These are phyloP conservation scores for Xerus rutilus DNA, from an alignment of 2,797 vertebrate genomes.

Conservation along the genomic window DNA sequence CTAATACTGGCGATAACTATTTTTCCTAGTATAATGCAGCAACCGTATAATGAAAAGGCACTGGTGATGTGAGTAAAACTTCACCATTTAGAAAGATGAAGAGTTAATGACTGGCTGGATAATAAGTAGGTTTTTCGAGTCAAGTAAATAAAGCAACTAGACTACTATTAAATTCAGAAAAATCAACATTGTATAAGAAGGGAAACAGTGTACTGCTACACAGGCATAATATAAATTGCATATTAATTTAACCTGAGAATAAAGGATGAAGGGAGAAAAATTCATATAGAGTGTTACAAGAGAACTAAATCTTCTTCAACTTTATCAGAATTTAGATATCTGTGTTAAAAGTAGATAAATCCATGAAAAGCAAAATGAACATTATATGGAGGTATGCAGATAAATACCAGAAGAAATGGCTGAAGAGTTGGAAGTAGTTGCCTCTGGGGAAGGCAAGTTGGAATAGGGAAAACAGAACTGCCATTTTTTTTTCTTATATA, in stretches of 20 bases:
- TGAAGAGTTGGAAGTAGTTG: background rate
- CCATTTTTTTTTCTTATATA: background rate
- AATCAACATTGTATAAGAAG: slow-evolving; percentile 8
- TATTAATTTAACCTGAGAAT: slow-evolving; percentile 17
- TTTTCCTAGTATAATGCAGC: background rate
- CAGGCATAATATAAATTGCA: background rate
- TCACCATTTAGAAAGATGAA: background rate
- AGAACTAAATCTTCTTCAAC: slow-evolving; percentile 5
- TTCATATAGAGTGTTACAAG: slow-evolving; percentile 12
- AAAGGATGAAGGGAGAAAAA: slow-evolving; percentile 1
- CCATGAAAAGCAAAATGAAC: background rate
- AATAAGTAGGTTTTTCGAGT: slow-evolving; percentile 8
- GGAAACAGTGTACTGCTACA: background rate
- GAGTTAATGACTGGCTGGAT: background rate
- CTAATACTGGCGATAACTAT: background rate
- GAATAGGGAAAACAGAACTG: background rate
- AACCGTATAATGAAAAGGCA: background rate
- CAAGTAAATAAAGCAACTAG: slow-evolving; percentile 34
- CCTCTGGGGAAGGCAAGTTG: background rate
- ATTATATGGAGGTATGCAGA: slow-evolving; percentile 6
- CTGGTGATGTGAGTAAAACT: background rate
- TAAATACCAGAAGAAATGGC: slow-evolving; percentile 24
- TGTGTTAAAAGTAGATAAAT: background rate
- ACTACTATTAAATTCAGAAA: slow-evolving; percentile 31
- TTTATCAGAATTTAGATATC: slow-evolving; percentile 47